phyloP scores from a whole-genome alignment of 1,140 invertebrate species.

The Drosophila nasuta region DNA sequence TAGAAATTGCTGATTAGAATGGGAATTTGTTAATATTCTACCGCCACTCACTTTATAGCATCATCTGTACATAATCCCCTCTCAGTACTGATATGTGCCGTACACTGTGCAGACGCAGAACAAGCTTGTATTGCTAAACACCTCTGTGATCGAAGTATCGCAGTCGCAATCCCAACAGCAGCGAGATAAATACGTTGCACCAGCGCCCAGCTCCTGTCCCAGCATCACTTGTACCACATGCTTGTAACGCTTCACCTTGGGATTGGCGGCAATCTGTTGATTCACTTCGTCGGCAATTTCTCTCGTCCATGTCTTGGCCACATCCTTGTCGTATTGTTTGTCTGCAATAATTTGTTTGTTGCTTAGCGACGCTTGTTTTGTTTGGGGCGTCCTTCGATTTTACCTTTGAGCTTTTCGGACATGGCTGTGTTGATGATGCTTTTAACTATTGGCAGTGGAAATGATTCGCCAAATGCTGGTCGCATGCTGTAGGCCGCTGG shows the following conservation, averaged over 20 bases:
- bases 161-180: slow-evolving; percentile 76
- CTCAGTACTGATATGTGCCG: slow-evolving; percentile 69
- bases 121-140: slow-evolving; percentile 67
- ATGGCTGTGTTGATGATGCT: slow-evolving; percentile 63
- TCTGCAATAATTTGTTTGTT: slow-evolving; percentile 50
- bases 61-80: not conserved
- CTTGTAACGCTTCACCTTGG: slow-evolving; percentile 68
- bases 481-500: slow-evolving; percentile 72
- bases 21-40: not conserved
- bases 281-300: slow-evolving; percentile 73
- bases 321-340: slow-evolving; percentile 64
- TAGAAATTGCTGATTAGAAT: too few species aligned
- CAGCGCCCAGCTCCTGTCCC: slow-evolving; percentile 71
- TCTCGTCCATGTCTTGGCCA: slow-evolving; percentile 59
- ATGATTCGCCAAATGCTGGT: slow-evolving; percentile 70
- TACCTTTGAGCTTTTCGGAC: slow-evolving; percentile 68
- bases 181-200: slow-evolving; percentile 61
- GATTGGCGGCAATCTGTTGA: slow-evolving; percentile 60
- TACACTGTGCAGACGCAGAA: slow-evolving; percentile 76
- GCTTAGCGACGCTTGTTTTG: slow-evolving; percentile 49
- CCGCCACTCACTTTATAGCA: slow-evolving; percentile 14
- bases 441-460: slow-evolving; percentile 63
- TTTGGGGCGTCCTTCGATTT: slow-evolving; percentile 20
- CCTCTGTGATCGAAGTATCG: slow-evolving; percentile 68
- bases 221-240: slow-evolving; percentile 75